Percentiles rank a stretch among this genome's conserved stretches.
phyloP scores from a whole-genome alignment of 2,888 invertebrate genomes.

The Cybosia mesomella region DNA sequence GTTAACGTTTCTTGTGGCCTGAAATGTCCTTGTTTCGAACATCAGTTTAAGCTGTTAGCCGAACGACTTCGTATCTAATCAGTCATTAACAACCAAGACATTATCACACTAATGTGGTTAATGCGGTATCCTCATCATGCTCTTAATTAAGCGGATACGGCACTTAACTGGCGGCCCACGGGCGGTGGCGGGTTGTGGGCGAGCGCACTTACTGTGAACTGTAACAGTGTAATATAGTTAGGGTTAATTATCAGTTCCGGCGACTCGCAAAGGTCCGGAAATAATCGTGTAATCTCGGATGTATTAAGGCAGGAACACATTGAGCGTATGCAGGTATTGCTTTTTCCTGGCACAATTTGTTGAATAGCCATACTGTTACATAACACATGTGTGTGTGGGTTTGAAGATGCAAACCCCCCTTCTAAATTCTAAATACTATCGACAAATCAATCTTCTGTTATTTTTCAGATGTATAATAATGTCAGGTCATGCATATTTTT shows the following conservation, averaged over 20 bases:
- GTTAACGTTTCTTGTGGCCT: no score
- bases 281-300: conserved; percentile 9
- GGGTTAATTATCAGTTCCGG: conserved; percentile 17
- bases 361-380: no score
- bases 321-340: neutral
- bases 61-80: neutral
- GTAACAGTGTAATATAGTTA: conserved; percentile 16
- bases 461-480: no score
- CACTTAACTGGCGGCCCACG: conserved; percentile 8
- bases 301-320: neutral
- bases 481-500: no score
- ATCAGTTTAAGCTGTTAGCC: no score
- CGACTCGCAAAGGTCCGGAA: neutral
- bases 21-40: no score
- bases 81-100: neutral
- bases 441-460: no score
- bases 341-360: neutral
- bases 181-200: conserved; percentile 7
- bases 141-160: conserved; percentile 16
- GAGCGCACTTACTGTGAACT: conserved; percentile 1
- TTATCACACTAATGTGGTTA: conserved; percentile 6
- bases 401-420: no score
- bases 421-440: no score
- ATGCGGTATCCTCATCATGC: conserved; percentile 7
- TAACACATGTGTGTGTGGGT: no score